Percentiles rank a stretch among this genome's conserved stretches.
phyloP scores from a whole-genome alignment of 2,797 vertebrate species.

The Gadopsis bispinosus region DNA sequence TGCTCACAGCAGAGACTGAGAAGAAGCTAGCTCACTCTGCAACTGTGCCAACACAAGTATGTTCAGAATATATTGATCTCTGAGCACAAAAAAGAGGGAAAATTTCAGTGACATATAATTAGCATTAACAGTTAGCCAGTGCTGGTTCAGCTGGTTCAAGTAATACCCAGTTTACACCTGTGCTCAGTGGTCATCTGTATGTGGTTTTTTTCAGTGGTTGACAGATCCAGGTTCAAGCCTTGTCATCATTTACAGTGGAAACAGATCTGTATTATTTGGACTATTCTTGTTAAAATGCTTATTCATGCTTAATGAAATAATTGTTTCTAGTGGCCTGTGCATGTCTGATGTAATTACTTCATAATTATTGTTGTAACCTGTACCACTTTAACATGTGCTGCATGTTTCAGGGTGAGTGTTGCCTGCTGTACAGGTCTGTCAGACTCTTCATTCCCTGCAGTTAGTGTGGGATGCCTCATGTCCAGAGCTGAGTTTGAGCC shows the following conservation, averaged over 20 bases:
- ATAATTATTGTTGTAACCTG: background rate
- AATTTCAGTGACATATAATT: background rate
- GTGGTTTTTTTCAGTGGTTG: background rate
- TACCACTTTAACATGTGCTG: background rate
- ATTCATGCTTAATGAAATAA: background rate
- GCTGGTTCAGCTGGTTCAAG: background rate
- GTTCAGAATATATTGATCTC: background rate
- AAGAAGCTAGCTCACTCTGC: background rate
- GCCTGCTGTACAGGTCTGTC: background rate
- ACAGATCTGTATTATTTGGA: background rate
- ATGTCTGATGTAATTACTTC: background rate
- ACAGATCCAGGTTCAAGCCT: background rate
- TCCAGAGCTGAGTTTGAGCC: conserved; percentile 10
- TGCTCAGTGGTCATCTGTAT: background rate
- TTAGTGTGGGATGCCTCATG: background rate
- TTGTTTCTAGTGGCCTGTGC: background rate
- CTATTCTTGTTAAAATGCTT: background rate
- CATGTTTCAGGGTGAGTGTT: background rate
- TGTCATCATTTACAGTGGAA: background rate
- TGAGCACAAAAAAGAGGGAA: too few species aligned
- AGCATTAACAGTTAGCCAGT: too few species aligned
- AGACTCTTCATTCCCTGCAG: background rate
- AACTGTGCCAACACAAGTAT: background rate
- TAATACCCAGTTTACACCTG: background rate
- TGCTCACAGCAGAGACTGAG: background rate